phyloP scores from a whole-genome alignment of 92 coral and sea anemone species.

The Phymanthus crucifer region DNA sequence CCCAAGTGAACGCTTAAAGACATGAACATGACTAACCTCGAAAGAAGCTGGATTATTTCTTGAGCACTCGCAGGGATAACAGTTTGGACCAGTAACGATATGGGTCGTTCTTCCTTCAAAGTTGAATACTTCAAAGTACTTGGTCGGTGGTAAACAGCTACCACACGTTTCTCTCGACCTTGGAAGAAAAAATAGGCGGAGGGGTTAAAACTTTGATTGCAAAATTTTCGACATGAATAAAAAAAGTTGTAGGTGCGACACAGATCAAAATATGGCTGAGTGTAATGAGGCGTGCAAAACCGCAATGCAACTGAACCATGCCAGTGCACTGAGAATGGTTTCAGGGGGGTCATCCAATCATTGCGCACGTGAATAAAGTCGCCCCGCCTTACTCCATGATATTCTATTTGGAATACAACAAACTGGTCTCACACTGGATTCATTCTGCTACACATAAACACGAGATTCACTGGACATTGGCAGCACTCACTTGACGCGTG shows the following conservation, averaged over 20 bases:
- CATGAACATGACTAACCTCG: conserved; percentile 37
- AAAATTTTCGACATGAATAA: neutral
- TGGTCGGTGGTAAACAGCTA: conserved; percentile 78
- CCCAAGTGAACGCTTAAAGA: neutral
- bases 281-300: too few species aligned
- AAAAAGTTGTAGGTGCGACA: neutral
- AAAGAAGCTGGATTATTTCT: conserved; percentile 41
- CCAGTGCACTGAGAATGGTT: too few species aligned
- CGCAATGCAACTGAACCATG: too few species aligned
- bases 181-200: neutral
- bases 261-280: too few species aligned
- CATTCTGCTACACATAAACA: too few species aligned
- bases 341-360: too few species aligned
- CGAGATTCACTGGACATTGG: neutral
- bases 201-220: neutral
- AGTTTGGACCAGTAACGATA: conserved; percentile 69
- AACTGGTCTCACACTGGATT: too few species aligned
- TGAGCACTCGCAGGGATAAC: conserved; percentile 86
- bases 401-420: too few species aligned
- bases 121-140: conserved; percentile 76
- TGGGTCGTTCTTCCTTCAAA: conserved; percentile 48
- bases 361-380: too few species aligned
- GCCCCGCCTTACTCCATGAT: too few species aligned
- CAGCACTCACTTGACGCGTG: neutral
- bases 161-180: conserved; percentile 89